Evolutionary conservation across 2,113 vertebrate species (phyloP).

Genomic region (Prionailurus bengalensis): DNA sequence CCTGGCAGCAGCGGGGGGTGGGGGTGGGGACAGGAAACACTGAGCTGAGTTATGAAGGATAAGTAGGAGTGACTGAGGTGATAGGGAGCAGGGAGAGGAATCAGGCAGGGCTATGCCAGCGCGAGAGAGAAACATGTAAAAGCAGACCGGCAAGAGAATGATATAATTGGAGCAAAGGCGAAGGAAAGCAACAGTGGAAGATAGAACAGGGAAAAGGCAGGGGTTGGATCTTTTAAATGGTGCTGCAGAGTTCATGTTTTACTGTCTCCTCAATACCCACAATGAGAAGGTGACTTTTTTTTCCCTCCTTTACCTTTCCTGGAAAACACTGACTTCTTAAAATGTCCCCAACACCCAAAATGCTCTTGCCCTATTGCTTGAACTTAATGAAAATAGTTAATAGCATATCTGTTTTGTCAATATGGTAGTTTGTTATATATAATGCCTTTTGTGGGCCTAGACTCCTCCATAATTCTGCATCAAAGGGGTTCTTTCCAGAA

Average conservation of each 20-base stretch:
- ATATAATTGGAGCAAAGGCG: not conserved
- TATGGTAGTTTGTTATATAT: not conserved
- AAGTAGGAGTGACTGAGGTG: not conserved
- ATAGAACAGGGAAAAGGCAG: not conserved
- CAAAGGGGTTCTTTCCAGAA: not conserved
- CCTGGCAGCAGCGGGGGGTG: no score
- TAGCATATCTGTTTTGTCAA: not conserved
- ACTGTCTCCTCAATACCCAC: not conserved
- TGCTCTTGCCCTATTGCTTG: not conserved
- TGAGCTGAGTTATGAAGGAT: not conserved
- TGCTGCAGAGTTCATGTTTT: no score
- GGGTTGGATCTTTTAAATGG: no score
- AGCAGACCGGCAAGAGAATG: not conserved
- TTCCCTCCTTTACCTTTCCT: constrained; percentile 25
- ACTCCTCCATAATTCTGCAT: not conserved
- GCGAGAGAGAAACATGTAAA: not conserved
- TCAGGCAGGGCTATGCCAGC: not conserved
- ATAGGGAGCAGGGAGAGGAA: not conserved
- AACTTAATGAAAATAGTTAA: not conserved
- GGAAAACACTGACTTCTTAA: not conserved
- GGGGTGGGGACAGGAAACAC: not conserved
- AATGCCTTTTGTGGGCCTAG: not conserved
- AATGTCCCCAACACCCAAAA: not conserved
- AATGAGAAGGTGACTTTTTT: not conserved
- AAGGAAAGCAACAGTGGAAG: not conserved